A percentile compares a stretch with the other conserved stretches of the same genome.
Evolutionary conservation across 2,797 vertebrate species (phyloP).

Genomic region (Neosilurus hyrtlii): DNA sequence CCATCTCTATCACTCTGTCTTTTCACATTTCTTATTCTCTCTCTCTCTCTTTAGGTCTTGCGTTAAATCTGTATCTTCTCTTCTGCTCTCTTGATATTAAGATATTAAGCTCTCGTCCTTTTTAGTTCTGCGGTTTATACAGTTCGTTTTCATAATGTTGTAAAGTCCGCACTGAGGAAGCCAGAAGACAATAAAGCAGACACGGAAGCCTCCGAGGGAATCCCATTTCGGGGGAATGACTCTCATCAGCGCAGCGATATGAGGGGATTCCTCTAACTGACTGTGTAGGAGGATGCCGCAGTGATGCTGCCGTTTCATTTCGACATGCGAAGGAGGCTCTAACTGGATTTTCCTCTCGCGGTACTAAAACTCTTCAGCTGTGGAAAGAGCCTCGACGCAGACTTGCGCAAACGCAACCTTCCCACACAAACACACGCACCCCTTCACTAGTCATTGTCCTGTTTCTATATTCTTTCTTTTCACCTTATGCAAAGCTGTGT

Average conservation of each 20-base stretch:
- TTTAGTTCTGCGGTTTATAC: neutral
- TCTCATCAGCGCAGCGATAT: neutral
- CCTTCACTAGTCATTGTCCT: neutral
- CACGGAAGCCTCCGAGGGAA: neutral
- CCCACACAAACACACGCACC: constrained; percentile 13
- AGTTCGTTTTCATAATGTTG: neutral
- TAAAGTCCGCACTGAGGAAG: neutral
- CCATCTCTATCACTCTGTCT: neutral
- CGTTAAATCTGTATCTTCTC: neutral
- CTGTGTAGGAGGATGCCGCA: constrained; percentile 23
- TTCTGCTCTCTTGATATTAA: neutral
- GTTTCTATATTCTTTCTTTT: neutral
- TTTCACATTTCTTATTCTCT: neutral
- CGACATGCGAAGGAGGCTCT: constrained; percentile 6
- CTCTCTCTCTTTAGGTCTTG: neutral
- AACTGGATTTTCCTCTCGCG: constrained; percentile 36
- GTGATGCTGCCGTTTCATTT: constrained; percentile 16
- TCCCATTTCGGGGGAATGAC: constrained; percentile 9
- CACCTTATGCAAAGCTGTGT: neutral
- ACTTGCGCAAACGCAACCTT: constrained; percentile 13
- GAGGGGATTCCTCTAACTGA: constrained; percentile 1
- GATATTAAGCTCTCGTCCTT: neutral
- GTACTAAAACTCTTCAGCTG: constrained; percentile 11
- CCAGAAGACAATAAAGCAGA: constrained; percentile 13
- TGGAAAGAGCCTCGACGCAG: constrained; percentile 43